These are phyloP conservation scores for Charina bottae DNA, from an alignment of 2,113 vertebrate species.

Conservation along the genomic window DNA sequence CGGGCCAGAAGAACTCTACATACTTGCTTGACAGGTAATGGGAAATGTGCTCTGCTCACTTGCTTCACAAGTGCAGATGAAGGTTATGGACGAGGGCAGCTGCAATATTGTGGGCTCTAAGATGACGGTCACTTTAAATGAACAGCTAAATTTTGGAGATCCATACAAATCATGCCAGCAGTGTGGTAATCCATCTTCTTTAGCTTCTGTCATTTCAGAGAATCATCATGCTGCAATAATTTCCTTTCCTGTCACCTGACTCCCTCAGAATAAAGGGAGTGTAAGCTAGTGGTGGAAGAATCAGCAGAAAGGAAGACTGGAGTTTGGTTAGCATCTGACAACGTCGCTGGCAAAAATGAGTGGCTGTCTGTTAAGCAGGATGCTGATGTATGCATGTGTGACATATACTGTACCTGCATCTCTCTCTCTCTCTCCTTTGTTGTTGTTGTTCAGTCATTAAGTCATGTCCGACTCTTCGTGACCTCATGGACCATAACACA, in stretches of 20 bases:
- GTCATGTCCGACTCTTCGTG: no score
- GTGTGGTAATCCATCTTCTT: constrained; percentile 80
- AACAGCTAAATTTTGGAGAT: constrained; percentile 84
- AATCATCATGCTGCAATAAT: constrained; percentile 79
- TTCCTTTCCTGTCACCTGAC: constrained; percentile 75
- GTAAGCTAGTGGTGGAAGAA: constrained; percentile 29
- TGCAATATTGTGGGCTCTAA: constrained; percentile 69
- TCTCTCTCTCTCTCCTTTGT: neutral
- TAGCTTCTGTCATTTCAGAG: constrained; percentile 80
- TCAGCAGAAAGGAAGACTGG: constrained; percentile 60
- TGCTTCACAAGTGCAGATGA: constrained; percentile 83
- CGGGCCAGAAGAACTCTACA: constrained; percentile 81
- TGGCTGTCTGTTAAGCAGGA: constrained; percentile 72
- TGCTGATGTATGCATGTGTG: neutral
- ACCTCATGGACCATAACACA: no score
- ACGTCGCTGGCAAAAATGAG: constrained; percentile 57
- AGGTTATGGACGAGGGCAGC: constrained; percentile 81
- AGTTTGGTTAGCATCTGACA: constrained; percentile 70
- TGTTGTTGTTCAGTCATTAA: no score
- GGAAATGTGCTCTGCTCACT: constrained; percentile 81
- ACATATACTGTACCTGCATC: neutral
- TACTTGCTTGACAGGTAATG: constrained; percentile 83
- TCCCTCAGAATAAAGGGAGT: constrained; percentile 74
- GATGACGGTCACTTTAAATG: constrained; percentile 79
- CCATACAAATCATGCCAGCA: constrained; percentile 81